phyloP scores from a whole-genome alignment of 2,797 vertebrate species.

The Rhincodon typus region DNA sequence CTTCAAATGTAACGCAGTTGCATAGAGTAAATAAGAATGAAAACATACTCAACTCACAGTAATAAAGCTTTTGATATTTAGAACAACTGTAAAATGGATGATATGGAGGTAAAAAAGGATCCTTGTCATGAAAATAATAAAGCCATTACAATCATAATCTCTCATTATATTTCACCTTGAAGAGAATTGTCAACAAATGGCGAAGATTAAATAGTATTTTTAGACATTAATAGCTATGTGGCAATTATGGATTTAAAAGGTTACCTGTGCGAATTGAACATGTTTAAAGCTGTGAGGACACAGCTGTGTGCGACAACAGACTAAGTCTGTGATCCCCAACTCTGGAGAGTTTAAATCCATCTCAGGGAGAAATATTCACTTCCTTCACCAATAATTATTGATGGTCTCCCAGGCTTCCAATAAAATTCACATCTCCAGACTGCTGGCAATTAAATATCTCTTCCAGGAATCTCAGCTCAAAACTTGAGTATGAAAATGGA shows the following conservation, averaged over 20 bases:
- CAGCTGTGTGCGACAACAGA: neutral
- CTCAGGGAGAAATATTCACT: neutral
- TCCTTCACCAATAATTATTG: constrained; percentile 4
- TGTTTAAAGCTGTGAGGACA: neutral
- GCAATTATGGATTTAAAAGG: neutral
- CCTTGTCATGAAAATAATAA: neutral
- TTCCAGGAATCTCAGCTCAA: neutral
- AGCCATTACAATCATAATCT: neutral
- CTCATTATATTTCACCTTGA: neutral
- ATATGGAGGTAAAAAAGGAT: neutral
- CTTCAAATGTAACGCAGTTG: neutral
- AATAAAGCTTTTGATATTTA: neutral
- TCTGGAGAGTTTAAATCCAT: neutral
- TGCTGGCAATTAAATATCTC: neutral
- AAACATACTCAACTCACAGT: neutral
- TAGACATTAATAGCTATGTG: neutral
- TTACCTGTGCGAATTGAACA: neutral
- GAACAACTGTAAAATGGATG: neutral
- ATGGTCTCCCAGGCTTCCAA: neutral
- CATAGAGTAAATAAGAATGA: neutral
- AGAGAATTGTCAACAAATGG: neutral
- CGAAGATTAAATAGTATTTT: neutral
- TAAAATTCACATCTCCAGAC: neutral
- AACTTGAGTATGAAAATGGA: neutral
- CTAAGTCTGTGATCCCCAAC: neutral